A percentile compares a stretch with the other conserved stretches of the same genome.
Evolutionary conservation across 2,797 vertebrate species (phyloP).

Genomic region (Harpagifer antarcticus): DNA sequence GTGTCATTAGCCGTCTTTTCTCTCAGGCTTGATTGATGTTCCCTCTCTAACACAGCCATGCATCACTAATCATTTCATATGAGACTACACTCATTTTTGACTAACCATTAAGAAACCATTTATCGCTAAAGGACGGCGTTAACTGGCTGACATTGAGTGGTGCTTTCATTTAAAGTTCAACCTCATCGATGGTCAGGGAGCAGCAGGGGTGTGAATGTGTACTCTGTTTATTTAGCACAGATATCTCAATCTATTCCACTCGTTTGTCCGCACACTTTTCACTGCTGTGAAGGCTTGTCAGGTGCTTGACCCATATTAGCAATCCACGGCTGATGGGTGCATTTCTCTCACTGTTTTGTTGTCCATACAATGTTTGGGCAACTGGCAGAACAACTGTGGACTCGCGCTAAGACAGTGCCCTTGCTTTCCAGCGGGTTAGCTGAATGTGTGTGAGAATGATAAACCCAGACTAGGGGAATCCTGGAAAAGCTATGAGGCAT

Average conservation of each 20-base stretch:
- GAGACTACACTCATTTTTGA: constrained; percentile 60
- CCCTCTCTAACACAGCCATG: constrained; percentile 68
- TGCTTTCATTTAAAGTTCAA: constrained; percentile 63
- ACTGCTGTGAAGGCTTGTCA: constrained; percentile 23
- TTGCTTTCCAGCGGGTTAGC: constrained; percentile 52
- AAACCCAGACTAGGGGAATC: constrained; percentile 76
- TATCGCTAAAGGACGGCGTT: constrained; percentile 66
- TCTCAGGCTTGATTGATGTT: constrained; percentile 77
- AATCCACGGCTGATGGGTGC: constrained; percentile 26
- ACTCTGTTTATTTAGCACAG: constrained; percentile 21
- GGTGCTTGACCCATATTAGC: constrained; percentile 29
- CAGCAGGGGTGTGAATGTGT: constrained; percentile 2
- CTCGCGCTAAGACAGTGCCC: constrained; percentile 55
- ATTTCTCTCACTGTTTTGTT: constrained; percentile 25
- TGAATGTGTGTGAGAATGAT: constrained; percentile 81
- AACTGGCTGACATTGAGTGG: constrained; percentile 69
- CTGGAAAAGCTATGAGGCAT: constrained; percentile 73
- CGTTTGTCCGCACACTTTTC: constrained; percentile 2
- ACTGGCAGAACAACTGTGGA: constrained; percentile 26
- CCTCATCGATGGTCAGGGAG: constrained; percentile 45
- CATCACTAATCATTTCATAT: constrained; percentile 81
- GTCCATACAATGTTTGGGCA: constrained; percentile 30
- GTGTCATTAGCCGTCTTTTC: constrained; percentile 75
- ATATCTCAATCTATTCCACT: constrained; percentile 26
- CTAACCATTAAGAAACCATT: constrained; percentile 78